Evolutionary conservation across 2,888 invertebrate species (phyloP), one percentile per base, ranked within the genome.

Genomic region (Mylabris sibirica): DNA sequence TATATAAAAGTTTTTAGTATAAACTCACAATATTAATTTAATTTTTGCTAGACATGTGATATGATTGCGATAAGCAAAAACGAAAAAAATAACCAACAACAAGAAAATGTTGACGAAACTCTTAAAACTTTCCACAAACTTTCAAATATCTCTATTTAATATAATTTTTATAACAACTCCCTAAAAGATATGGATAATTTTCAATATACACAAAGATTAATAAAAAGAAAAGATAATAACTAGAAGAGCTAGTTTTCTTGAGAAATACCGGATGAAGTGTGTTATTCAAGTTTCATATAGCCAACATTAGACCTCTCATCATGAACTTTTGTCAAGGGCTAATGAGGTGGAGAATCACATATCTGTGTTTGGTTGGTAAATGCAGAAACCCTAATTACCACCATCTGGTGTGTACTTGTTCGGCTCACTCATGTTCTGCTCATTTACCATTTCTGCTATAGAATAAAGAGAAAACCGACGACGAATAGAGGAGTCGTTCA

Each of bases 1-100:
- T 72, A 70, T 44, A 44, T 69, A 71, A 71, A n/a, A 72, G 64
- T 73, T 75, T 70, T 64, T 64, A 72, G 62, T 66, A 68, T 69
- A 70, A 75, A 72, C 69, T 74, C 70, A 72, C 68, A 62, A 72
- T 72, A 74, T 72, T 72, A 75, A 75, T 74, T 75, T 69, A 71
- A 72, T 75, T 74, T 68, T 44, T 17, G 44, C 41, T 63, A 61
- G 60, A 62, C 62, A 38, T 66, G 62, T 59, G 63, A 63, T 63
- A 60, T 60, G 57, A 64, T 64, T 64, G 61, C 64, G 60, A 62
- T 64, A 49, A 41, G 12, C 30, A 30, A 30, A 30, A 30, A 8
- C 5, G 30, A 30, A 30, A 30, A 30, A 30, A 30, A 30, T 8
- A 30, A 30, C 30, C 30, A n/a, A 30, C 30, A 30, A 30, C 30